These are phyloP conservation scores for Martes martes DNA, from an alignment of 2,113 vertebrate species.

Conservation along the genomic window DNA sequence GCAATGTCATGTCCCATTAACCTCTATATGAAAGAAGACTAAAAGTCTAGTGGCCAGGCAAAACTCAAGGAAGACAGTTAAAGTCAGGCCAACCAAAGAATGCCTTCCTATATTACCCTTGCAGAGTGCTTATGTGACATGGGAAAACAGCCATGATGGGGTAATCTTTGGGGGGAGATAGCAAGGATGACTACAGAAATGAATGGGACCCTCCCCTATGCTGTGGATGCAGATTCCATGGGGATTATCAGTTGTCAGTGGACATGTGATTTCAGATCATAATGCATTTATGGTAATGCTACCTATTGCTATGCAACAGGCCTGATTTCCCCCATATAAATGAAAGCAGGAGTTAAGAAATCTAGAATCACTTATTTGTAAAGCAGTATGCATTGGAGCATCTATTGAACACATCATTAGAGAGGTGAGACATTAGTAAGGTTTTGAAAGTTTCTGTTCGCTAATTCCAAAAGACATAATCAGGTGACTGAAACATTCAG, in stretches of 20 bases:
- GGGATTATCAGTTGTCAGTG: neutral
- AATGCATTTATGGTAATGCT: neutral
- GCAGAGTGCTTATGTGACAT: neutral
- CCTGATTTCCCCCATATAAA: neutral
- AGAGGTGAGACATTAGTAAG: neutral
- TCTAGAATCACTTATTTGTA: neutral
- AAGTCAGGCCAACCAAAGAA: slow-evolving; percentile 13
- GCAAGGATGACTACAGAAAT: neutral
- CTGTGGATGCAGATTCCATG: neutral
- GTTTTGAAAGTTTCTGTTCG: neutral
- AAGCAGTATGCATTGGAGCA: neutral
- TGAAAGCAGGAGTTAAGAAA: slow-evolving; percentile 15
- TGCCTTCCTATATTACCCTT: neutral
- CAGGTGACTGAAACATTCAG: neutral
- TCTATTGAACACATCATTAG: neutral
- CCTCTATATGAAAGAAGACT: slow-evolving; percentile 27
- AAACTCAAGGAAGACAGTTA: neutral
- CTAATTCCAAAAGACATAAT: neutral
- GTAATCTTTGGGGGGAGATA: neutral
- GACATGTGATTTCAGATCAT: slow-evolving; percentile 35
- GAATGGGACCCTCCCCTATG: neutral
- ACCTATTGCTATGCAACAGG: neutral
- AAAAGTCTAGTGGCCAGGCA: neutral
- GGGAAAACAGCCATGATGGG: neutral
- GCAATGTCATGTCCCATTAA: neutral